These are phyloP conservation scores for Spodoptera frugiperda DNA, from an alignment of 1,140 invertebrate genomes.

Conservation along the genomic window DNA sequence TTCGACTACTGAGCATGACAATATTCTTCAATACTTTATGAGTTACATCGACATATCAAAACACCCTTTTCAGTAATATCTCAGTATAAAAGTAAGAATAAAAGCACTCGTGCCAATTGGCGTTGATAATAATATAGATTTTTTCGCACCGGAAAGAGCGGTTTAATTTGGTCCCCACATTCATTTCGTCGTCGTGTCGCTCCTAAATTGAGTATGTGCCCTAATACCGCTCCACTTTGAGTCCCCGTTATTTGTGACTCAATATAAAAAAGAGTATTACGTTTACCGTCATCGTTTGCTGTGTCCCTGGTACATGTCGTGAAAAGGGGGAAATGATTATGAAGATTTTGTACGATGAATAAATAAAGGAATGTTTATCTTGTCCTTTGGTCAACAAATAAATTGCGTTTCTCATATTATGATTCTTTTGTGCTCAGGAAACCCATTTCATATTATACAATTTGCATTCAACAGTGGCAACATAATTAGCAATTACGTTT, in stretches of 20 bases:
- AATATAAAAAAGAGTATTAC: slow-evolving; percentile 29
- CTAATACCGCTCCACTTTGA: slow-evolving; percentile 26
- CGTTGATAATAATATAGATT: slow-evolving; percentile 19
- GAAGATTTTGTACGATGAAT: neutral
- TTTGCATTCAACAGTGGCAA: no score
- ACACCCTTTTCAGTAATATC: neutral
- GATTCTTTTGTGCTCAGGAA: no score
- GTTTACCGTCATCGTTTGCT: slow-evolving; percentile 19
- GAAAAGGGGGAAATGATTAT: neutral
- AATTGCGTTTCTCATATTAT: no score
- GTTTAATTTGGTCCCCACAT: slow-evolving; percentile 27
- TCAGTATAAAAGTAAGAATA: no score
- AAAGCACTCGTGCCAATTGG: slow-evolving; percentile 7
- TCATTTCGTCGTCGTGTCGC: slow-evolving; percentile 12
- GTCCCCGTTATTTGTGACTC: slow-evolving; percentile 23
- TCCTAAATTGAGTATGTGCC: slow-evolving; percentile 31
- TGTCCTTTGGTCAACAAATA: no score
- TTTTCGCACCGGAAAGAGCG: slow-evolving; percentile 33
- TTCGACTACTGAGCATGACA: neutral
- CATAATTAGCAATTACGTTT: neutral
- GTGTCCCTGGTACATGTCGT: neutral
- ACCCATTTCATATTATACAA: no score
- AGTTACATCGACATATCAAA: neutral
- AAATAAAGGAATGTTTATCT: neutral
- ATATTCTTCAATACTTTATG: neutral